These are phyloP conservation scores for Eurystomus gularis DNA, from an alignment of 2,113 vertebrate species.

Conservation along the genomic window DNA sequence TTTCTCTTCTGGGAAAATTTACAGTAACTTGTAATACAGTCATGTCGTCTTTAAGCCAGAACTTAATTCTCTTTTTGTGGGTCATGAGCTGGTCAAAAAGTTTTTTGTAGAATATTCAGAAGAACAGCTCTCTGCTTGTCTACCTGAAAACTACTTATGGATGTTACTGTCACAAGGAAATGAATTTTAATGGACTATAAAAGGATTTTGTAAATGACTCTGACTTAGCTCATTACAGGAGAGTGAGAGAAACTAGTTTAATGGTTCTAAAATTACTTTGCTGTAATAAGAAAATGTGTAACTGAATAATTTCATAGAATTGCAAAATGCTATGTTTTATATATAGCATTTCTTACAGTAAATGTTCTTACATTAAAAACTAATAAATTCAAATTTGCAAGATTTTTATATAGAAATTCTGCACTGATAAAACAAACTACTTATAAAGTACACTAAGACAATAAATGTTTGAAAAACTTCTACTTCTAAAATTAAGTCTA, in stretches of 20 bases:
- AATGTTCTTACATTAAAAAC: background rate
- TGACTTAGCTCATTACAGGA: background rate
- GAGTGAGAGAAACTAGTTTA: background rate
- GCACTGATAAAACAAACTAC: background rate
- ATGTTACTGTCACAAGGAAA: background rate
- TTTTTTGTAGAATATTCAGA: background rate
- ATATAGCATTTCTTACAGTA: background rate
- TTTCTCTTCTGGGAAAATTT: background rate
- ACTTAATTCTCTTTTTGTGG: background rate
- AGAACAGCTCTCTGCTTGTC: background rate
- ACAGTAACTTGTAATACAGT: background rate
- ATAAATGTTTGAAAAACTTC: background rate
- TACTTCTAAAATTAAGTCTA: background rate
- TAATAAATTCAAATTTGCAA: background rate
- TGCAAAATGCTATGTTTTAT: background rate
- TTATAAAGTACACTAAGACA: background rate
- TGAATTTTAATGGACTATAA: background rate
- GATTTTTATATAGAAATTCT: background rate
- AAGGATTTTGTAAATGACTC: background rate
- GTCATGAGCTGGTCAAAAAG: background rate
- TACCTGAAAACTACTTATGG: background rate
- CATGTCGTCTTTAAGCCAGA: background rate
- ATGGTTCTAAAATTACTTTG: background rate
- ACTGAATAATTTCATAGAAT: background rate
- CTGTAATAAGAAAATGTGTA: background rate